phyloP scores from a whole-genome alignment of 2,797 vertebrate species.

The Phalanger gymnotis region DNA sequence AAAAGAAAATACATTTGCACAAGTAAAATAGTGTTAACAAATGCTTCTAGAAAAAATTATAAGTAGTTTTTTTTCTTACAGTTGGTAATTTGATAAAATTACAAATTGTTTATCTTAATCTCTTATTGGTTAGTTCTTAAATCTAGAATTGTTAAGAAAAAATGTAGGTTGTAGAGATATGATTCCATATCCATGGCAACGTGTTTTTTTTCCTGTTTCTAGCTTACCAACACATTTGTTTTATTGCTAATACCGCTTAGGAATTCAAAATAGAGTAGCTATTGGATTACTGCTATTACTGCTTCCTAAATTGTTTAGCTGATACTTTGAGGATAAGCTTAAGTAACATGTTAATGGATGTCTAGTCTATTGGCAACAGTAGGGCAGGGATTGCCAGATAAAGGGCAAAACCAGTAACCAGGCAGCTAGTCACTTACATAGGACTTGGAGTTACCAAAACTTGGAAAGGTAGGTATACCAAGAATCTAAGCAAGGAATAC shows the following conservation, averaged over 20 bases:
- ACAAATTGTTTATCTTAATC: constrained; percentile 24
- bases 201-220: constrained; percentile 54
- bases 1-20: neutral
- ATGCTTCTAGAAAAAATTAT: constrained; percentile 44
- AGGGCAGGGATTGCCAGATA: neutral
- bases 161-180: constrained; percentile 57
- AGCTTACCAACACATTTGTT: constrained; percentile 64
- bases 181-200: constrained; percentile 74
- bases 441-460: neutral
- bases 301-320: neutral
- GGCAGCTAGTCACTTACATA: neutral
- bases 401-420: neutral
- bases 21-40: neutral
- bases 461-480: neutral
- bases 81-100: constrained; percentile 27
- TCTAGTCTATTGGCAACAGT: neutral
- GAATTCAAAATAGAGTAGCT: constrained; percentile 22
- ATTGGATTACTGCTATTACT: neutral
- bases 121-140: constrained; percentile 49
- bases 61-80: constrained; percentile 42
- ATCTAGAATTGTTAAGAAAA: constrained; percentile 56
- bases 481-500: neutral
- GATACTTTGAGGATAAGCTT: constrained; percentile 36
- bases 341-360: neutral
- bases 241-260: constrained; percentile 42